Conservation (phyloP, 2,797 vertebrate species). For the Phalanger gymnotis region DNA sequence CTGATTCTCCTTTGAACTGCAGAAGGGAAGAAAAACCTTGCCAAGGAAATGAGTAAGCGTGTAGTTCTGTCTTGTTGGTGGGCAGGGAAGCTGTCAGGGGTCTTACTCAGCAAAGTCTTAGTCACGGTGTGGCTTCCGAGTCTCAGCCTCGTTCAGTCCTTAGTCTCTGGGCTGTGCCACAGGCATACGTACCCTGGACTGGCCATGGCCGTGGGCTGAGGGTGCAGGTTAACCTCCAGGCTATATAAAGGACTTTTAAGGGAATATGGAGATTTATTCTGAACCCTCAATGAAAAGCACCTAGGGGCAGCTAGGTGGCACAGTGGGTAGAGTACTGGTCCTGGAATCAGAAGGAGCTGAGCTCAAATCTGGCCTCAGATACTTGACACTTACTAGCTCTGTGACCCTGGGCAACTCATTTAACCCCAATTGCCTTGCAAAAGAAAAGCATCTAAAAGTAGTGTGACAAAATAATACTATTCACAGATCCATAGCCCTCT, state of each 20-base stretch:
- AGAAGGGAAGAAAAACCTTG: neutral
- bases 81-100: neutral
- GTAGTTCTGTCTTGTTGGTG: neutral
- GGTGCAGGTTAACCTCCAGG: neutral
- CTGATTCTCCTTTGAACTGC: neutral
- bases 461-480: neutral
- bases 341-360: no score
- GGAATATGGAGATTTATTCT: neutral
- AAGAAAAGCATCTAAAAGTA: neutral
- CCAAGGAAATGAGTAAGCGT: neutral
- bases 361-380: no score
- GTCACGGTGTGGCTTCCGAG: neutral
- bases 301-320: neutral
- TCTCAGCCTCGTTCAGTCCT: neutral
- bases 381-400: no score
- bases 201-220: neutral
- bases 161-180: rapidly evolving
- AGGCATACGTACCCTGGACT: neutral
- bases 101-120: neutral
- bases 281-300: conserved; percentile 10
- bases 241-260: neutral
- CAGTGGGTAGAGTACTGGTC: no score
- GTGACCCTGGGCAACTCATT: no score
- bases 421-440: no score
- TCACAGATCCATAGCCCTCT: neutral